A percentile compares a stretch with the other conserved stretches of the same genome.
Conservation (phyloP, 2,888 invertebrate genomes). For the Heteromyza rotundicornis region DNA sequence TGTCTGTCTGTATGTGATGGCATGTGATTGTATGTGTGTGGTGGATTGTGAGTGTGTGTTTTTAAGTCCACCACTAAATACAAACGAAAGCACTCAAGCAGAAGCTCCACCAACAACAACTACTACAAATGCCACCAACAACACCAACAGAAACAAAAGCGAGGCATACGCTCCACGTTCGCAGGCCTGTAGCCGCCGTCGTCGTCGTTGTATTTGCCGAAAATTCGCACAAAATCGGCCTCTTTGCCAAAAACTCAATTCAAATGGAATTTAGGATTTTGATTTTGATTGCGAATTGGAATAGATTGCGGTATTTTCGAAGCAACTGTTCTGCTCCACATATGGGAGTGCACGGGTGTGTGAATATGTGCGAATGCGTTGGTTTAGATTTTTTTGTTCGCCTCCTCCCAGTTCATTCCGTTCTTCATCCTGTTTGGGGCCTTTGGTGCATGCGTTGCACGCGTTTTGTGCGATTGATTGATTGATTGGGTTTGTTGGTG, state of each 20-base stretch:
- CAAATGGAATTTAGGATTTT: slow-evolving; percentile 58
- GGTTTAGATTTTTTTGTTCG: too few species aligned
- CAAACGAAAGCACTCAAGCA: slow-evolving; percentile 59
- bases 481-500: slow-evolving; percentile 37
- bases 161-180: too few species aligned
- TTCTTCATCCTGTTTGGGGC: slow-evolving; percentile 21
- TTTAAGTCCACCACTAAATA: slow-evolving; percentile 61
- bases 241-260: slow-evolving; percentile 28
- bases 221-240: slow-evolving; percentile 15
- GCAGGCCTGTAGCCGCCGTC: neutral
- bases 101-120: slow-evolving; percentile 38
- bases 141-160: neutral
- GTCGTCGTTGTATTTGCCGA: slow-evolving; percentile 14
- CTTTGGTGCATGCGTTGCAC: slow-evolving; percentile 25
- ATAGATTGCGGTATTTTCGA: slow-evolving; percentile 56
- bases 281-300: slow-evolving; percentile 53
- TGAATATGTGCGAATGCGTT: slow-evolving; percentile 10
- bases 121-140: neutral
- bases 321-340: slow-evolving; percentile 33
- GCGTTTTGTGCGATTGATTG: slow-evolving; percentile 51
- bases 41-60: slow-evolving; percentile 41
- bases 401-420: neutral
- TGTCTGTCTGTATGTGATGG: slow-evolving; percentile 30
- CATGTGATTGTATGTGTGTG: slow-evolving; percentile 14
- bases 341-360: slow-evolving; percentile 15